Percentiles rank a stretch among this genome's conserved stretches.
These are phyloP conservation scores for Camponotus pennsylvanicus DNA, from an alignment of 1,140 invertebrate genomes.

Conservation along the genomic window DNA sequence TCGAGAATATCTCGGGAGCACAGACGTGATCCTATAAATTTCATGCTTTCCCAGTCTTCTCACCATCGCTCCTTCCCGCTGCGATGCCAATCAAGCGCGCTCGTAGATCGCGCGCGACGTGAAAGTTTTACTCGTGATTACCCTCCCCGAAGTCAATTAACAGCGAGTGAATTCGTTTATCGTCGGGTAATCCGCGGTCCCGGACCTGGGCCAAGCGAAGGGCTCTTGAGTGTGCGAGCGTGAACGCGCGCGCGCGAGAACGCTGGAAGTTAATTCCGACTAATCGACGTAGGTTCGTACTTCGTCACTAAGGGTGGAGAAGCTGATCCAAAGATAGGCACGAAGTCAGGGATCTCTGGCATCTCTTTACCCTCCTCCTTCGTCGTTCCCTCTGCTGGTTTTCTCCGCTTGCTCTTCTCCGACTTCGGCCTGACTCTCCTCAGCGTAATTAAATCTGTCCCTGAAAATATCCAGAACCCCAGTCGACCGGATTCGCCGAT, in stretches of 20 bases:
- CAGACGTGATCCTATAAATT: slow-evolving; percentile 58
- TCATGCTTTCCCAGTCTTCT: slow-evolving; percentile 22
- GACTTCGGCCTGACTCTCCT: slow-evolving; percentile 24
- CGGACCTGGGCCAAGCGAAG: slow-evolving; percentile 77
- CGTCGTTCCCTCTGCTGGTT: neutral
- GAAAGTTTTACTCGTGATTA: slow-evolving; percentile 74
- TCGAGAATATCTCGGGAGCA: neutral
- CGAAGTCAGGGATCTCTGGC: slow-evolving; percentile 53
- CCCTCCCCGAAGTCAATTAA: slow-evolving; percentile 70
- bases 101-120: slow-evolving; percentile 65
- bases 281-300: slow-evolving; percentile 72
- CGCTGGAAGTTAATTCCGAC: slow-evolving; percentile 78
- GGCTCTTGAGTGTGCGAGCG: slow-evolving; percentile 70
- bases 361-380: slow-evolving; percentile 56
- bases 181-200: slow-evolving; percentile 67
- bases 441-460: slow-evolving; percentile 53
- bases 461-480: slow-evolving; percentile 66
- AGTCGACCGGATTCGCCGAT: slow-evolving; percentile 51
- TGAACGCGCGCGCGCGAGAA: slow-evolving; percentile 69
- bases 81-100: slow-evolving; percentile 65
- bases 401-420: neutral
- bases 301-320: slow-evolving; percentile 62
- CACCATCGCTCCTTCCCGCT: neutral
- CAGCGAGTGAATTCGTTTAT: slow-evolving; percentile 71
- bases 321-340: slow-evolving; percentile 69